Evolutionary conservation across 2,888 invertebrate species (phyloP).

Genomic region (Lasioglossum figueresi): DNA sequence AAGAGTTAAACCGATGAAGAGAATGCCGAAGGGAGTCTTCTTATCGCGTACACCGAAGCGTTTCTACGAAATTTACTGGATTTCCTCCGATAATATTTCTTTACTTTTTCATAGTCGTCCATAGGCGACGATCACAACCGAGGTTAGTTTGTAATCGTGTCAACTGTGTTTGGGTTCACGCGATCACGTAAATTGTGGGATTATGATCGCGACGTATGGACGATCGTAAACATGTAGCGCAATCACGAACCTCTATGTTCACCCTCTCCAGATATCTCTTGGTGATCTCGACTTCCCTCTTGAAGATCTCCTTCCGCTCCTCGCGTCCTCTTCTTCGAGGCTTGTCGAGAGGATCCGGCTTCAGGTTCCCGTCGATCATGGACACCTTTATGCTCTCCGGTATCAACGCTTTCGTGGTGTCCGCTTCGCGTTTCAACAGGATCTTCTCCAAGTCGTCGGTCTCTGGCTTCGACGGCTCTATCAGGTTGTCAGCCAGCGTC

Average conservation of each 20-base stretch:
- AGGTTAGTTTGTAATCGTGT: too few relatives aligned
- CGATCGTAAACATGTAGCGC: too few relatives aligned
- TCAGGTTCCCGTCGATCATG: constrained; percentile 85
- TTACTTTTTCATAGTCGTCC: too few relatives aligned
- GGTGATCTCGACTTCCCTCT: constrained; percentile 82
- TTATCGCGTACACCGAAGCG: too few relatives aligned
- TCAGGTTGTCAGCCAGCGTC: constrained; percentile 82
- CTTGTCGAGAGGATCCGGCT: constrained; percentile 90
- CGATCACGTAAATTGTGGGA: too few relatives aligned
- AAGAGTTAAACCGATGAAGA: neutral
- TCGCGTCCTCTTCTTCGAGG: constrained; percentile 81
- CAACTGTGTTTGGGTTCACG: too few relatives aligned
- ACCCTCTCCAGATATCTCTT: constrained; percentile 81
- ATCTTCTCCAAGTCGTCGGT: constrained; percentile 86
- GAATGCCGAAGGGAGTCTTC: neutral
- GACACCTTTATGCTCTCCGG: constrained; percentile 87
- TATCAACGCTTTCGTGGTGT: constrained; percentile 87
- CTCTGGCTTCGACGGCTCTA: constrained; percentile 84
- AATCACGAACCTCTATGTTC: constrained; percentile 79
- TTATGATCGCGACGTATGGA: too few relatives aligned
- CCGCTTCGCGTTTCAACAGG: constrained; percentile 87
- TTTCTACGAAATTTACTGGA: too few relatives aligned
- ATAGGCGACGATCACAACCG: too few relatives aligned
- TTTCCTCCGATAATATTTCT: too few relatives aligned
- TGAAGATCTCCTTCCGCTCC: constrained; percentile 82